Conservation (phyloP, 2,113 vertebrate species). For the Polypterus bichir region DNA sequence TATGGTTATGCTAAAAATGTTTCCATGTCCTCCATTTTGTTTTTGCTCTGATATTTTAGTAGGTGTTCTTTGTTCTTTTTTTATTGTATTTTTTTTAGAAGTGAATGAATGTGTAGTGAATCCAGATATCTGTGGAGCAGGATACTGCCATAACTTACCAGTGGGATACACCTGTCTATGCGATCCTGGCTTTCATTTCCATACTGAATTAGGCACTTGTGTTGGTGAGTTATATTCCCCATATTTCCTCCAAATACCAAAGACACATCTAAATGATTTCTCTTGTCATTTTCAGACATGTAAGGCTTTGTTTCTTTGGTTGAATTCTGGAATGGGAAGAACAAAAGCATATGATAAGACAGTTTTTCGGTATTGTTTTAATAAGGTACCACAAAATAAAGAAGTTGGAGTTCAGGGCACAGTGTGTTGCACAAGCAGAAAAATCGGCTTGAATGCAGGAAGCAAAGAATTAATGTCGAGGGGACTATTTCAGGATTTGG, state of each 20-base stretch:
- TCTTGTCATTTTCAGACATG: too few species aligned
- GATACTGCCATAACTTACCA: slow-evolving; percentile 76
- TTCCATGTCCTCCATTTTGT: neutral
- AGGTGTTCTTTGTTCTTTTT: slow-evolving; percentile 4
- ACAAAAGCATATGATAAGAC: too few species aligned
- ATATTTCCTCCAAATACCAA: neutral
- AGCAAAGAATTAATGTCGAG: too few species aligned
- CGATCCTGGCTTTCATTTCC: slow-evolving; percentile 62
- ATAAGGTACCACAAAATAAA: too few species aligned
- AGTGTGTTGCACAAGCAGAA: too few species aligned
- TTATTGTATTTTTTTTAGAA: slow-evolving; percentile 46
- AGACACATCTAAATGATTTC: neutral
- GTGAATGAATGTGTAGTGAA: slow-evolving; percentile 85
- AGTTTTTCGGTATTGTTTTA: too few species aligned
- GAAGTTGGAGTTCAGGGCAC: too few species aligned
- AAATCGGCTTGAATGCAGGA: too few species aligned
- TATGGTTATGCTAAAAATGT: neutral
- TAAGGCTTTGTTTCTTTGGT: too few species aligned
- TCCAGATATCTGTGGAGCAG: slow-evolving; percentile 79
- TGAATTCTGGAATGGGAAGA: too few species aligned
- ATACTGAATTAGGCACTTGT: slow-evolving; percentile 62
- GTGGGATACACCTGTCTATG: slow-evolving; percentile 84
- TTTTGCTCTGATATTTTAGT: too few species aligned
- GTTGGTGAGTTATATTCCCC: slow-evolving; percentile 53
- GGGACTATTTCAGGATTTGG: too few species aligned